Evolutionary conservation across 1,140 invertebrate genomes (phyloP), one percentile per base, ranked within the genome.

Genomic region (Portunus trituberculatus): DNA sequence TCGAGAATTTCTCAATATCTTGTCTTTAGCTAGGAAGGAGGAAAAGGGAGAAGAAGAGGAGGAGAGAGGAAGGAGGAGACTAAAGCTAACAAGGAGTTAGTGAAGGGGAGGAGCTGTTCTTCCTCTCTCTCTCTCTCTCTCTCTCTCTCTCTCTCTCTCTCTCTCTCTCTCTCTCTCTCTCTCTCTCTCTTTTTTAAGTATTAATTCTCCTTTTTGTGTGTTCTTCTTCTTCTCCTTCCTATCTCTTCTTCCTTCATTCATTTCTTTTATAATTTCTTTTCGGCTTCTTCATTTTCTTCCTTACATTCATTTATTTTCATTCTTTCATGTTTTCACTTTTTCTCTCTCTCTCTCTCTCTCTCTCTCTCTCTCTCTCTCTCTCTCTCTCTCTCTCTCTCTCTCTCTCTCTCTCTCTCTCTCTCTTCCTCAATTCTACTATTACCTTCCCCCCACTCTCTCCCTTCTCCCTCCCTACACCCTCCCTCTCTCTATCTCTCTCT

Each of bases 1-100:
- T 76, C 67, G 67, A 20, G 67, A 25, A 76, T 76, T 76, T 76
- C n/a, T 76, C 67, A 76, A 76, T 76, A n/a, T 76, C 67, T 76
- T 76, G 67, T 2, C 67, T 12, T 76, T 76, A n/a, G n/a, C 67
- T 76, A 76, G 67, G 12, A 25, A 76, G 67, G 20, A 76, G 20
- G 67, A 76, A n/a, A 10, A 59, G 52, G 52, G 12, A 10, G 52
- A 59, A 10, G 52, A 59, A 10, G 52, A 59, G 52, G 52, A 59
- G 52, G 52, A 59, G 52, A 59, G 52, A 10, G 12, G 52, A 10
- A 59, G 52, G 52, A 59, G 8, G 67, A 76, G 67, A n/a, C 52
- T 59, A 14, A 59, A 59, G 16, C 52, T 59, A 59, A 59, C 52
- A 59, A 59, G 52, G 52, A 59, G 67, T 8, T n/a, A n/a, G 67